Percentiles rank a stretch among this genome's conserved stretches.
phyloP scores from a whole-genome alignment of 2,113 vertebrate species.

The Lepus europaeus region DNA sequence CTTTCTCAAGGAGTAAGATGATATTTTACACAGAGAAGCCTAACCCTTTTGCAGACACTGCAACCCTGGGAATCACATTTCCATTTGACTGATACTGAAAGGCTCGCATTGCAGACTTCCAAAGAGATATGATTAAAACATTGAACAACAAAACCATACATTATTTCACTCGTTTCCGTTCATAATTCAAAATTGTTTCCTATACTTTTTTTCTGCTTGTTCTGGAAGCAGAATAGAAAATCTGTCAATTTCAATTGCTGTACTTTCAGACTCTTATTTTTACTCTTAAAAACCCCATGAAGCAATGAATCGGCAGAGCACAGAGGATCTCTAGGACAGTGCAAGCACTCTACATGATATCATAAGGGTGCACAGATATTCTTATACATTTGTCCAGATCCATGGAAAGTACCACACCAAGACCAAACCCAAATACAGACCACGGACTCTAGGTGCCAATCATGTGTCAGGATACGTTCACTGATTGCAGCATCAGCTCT shows the following conservation, averaged over 20 bases:
- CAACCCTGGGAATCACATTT: slow-evolving; percentile 55
- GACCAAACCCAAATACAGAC: background rate
- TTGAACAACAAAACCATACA: slow-evolving; percentile 14
- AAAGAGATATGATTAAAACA: slow-evolving; percentile 53
- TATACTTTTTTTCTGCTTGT: slow-evolving; percentile 41
- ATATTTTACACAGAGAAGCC: slow-evolving; percentile 61
- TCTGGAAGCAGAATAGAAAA: slow-evolving; percentile 45
- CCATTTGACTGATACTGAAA: slow-evolving; percentile 43
- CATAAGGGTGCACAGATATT: background rate
- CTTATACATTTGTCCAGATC: background rate
- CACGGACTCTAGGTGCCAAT: background rate
- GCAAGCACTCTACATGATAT: background rate
- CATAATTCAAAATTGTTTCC: slow-evolving; percentile 57
- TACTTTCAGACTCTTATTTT: slow-evolving; percentile 26
- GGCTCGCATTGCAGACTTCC: slow-evolving; percentile 17
- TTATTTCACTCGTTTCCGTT: slow-evolving; percentile 39
- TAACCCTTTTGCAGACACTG: slow-evolving; percentile 8
- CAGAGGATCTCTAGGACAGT: slow-evolving; percentile 1
- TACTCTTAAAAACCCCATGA: slow-evolving; percentile 39
- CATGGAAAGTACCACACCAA: background rate
- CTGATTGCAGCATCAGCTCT: background rate
- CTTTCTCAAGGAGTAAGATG: slow-evolving; percentile 54
- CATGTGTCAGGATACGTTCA: background rate
- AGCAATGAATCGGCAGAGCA: slow-evolving; percentile 43
- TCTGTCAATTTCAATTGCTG: slow-evolving; percentile 28